A percentile compares a stretch with the other conserved stretches of the same genome.
Conservation (phyloP, 2,888 invertebrate species). For the Achlya flavicornis region DNA sequence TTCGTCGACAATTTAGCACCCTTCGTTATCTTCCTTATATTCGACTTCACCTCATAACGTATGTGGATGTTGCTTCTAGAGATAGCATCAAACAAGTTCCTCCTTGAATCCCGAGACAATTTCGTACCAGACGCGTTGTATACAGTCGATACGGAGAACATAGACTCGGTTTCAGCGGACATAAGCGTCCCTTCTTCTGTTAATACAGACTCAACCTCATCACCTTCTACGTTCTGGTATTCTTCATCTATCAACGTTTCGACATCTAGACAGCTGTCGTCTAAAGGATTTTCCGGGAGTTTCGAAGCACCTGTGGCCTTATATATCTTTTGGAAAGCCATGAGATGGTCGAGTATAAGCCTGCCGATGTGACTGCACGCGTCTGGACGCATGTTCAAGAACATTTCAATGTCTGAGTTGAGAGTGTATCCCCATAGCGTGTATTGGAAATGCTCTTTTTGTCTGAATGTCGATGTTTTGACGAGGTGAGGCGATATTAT, state of each 20-base stretch:
- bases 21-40: slow-evolving; percentile 74
- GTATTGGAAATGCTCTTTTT: slow-evolving; percentile 81
- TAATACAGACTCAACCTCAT: slow-evolving; percentile 68
- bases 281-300: slow-evolving; percentile 60
- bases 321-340: slow-evolving; percentile 80
- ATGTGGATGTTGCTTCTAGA: slow-evolving; percentile 71
- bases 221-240: slow-evolving; percentile 74
- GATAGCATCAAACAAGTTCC: slow-evolving; percentile 76
- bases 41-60: slow-evolving; percentile 70
- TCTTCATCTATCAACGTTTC: slow-evolving; percentile 77
- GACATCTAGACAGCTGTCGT: slow-evolving; percentile 70
- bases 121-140: slow-evolving; percentile 63
- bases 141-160: slow-evolving; percentile 73
- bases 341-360: slow-evolving; percentile 80
- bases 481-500: slow-evolving; percentile 78
- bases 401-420: slow-evolving; percentile 83
- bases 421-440: slow-evolving; percentile 84
- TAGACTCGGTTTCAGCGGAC: slow-evolving; percentile 73
- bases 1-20: slow-evolving; percentile 78
- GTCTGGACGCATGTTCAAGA: slow-evolving; percentile 83
- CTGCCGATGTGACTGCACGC: slow-evolving; percentile 83
- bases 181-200: slow-evolving; percentile 72
- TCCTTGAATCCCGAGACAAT: slow-evolving; percentile 65
- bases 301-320: slow-evolving; percentile 61
- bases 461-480: slow-evolving; percentile 76